phyloP scores from a whole-genome alignment of 1,140 invertebrate genomes.

The Pseudomyrmex pallidus region DNA sequence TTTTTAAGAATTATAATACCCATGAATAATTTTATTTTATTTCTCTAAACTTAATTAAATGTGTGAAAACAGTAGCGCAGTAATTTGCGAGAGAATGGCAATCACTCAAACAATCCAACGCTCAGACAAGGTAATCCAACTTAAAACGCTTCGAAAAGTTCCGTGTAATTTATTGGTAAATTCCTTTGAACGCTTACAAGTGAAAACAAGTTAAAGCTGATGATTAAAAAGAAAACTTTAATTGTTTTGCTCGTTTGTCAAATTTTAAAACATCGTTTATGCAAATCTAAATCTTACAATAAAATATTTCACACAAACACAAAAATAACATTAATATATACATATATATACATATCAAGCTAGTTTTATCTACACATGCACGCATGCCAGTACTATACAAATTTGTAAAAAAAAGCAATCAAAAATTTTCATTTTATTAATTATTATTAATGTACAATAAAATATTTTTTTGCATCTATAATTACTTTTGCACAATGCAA shows the following conservation, averaged over 20 bases:
- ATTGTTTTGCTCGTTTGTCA: slow-evolving; percentile 33
- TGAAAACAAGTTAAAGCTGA: slow-evolving; percentile 28
- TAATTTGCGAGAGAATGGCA: slow-evolving; percentile 23
- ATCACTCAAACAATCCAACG: slow-evolving; percentile 43
- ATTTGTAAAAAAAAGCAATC: not conserved
- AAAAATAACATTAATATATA: not conserved
- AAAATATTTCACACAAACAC: not conserved
- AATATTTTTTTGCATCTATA: not conserved
- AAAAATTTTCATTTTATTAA: not conserved
- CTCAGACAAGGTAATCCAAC: slow-evolving; percentile 42
- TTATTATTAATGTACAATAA: not conserved
- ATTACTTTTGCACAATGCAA: not conserved
- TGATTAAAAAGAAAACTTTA: slow-evolving; percentile 47
- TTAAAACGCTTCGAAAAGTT: slow-evolving; percentile 38
- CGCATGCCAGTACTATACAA: not conserved
- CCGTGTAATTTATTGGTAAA: slow-evolving; percentile 48
- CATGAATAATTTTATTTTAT: not conserved
- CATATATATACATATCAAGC: too few species aligned
- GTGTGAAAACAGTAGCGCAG: not conserved
- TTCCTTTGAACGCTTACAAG: slow-evolving; percentile 33
- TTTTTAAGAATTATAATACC: not conserved
- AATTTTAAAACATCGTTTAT: not conserved
- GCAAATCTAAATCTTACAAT: slow-evolving; percentile 16
- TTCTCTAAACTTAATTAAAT: slow-evolving; percentile 20
- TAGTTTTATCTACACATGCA: not conserved